phyloP scores from a whole-genome alignment of 2,113 vertebrate species.

The Xyliphius kryptos region DNA sequence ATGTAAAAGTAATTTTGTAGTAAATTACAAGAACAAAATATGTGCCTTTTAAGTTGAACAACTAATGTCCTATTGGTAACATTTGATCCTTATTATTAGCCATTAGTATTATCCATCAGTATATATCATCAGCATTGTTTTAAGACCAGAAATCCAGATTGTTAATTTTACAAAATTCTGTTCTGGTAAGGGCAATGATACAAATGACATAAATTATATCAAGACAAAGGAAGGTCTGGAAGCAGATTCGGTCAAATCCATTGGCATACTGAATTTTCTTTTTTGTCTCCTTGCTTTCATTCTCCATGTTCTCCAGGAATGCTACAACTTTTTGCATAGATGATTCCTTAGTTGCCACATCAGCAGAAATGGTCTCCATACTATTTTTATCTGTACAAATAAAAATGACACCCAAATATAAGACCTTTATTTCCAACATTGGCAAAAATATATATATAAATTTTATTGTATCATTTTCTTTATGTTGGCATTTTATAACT shows the following conservation, averaged over 20 bases:
- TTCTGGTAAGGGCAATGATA: slow-evolving; percentile 34
- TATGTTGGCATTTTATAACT: too few relatives aligned
- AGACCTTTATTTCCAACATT: too few relatives aligned
- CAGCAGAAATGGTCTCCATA: slow-evolving; percentile 3
- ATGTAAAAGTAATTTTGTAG: too few relatives aligned
- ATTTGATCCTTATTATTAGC: too few relatives aligned
- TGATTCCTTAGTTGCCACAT: slow-evolving; percentile 6
- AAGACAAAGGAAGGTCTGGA: slow-evolving; percentile 43
- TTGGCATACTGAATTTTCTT: slow-evolving; percentile 33
- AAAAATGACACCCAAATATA: not conserved
- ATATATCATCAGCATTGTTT: not conserved
- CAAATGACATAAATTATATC: slow-evolving; percentile 29
- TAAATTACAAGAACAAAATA: too few relatives aligned
- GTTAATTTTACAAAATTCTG: slow-evolving; percentile 36
- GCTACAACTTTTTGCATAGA: slow-evolving; percentile 44
- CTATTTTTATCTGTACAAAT: slow-evolving; percentile 10
- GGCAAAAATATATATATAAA: too few relatives aligned
- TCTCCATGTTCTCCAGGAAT: slow-evolving; percentile 46
- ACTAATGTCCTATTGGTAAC: too few relatives aligned
- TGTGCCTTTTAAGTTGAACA: too few relatives aligned
- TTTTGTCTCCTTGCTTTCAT: slow-evolving; percentile 16
- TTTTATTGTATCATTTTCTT: too few relatives aligned
- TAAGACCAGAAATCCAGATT: slow-evolving; percentile 55
- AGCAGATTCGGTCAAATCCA: slow-evolving; percentile 48
- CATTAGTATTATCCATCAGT: too few relatives aligned